Percentiles rank a stretch among this genome's conserved stretches.
Evolutionary conservation across 2,797 vertebrate genomes (phyloP).

Genomic region (Petrocephalus schoutedeni): DNA sequence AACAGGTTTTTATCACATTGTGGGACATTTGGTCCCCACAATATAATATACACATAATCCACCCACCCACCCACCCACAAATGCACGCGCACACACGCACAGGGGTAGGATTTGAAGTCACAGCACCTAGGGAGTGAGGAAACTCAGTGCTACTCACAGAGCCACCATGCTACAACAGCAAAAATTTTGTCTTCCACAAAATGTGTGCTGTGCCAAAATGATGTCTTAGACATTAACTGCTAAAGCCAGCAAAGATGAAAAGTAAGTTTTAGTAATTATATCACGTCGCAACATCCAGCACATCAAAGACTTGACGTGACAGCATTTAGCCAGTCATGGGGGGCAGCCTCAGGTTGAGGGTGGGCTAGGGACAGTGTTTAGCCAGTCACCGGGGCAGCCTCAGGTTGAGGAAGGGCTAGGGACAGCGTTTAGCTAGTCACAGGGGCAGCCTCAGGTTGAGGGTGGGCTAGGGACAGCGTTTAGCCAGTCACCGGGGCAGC

Average conservation of each 20-base stretch:
- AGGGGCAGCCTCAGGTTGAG: background rate
- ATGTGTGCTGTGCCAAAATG: no score
- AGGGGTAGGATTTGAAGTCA: background rate
- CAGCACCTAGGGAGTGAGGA: background rate
- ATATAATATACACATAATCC: background rate
- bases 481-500: no score
- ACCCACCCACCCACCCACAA: background rate
- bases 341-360: no score
- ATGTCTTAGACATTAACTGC: no score
- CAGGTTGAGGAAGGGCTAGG: no score
- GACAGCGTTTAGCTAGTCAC: background rate
- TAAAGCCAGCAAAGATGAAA: no score
- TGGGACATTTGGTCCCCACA: background rate
- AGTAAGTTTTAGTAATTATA: background rate
- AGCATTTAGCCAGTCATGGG: no score
- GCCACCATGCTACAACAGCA: background rate
- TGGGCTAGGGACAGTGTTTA: no score
- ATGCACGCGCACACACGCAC: background rate
- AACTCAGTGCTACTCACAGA: background rate
- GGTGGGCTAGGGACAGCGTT: background rate
- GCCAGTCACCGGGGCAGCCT: no score
- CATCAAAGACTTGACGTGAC: background rate
- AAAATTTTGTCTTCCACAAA: no score
- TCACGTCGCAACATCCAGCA: background rate
- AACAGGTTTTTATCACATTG: background rate